Evolutionary conservation across 2,888 invertebrate genomes (phyloP).

Genomic region (Diabrotica balteata): DNA sequence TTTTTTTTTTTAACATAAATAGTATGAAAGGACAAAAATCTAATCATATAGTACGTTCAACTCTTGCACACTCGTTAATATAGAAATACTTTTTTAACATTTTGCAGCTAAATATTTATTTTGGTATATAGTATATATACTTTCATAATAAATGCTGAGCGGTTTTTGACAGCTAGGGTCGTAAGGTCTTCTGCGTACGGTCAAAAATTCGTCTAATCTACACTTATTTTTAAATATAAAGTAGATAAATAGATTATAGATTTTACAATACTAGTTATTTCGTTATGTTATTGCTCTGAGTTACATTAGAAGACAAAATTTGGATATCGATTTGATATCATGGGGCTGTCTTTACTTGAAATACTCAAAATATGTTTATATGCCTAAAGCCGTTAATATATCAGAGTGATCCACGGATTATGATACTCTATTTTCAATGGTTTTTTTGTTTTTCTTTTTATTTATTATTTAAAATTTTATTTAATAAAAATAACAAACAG

Average conservation of each 20-base stretch:
- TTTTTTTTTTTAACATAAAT: constrained; percentile 51
- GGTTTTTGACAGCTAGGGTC: constrained; percentile 59
- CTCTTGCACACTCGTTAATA: constrained; percentile 56
- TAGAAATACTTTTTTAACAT: constrained; percentile 59
- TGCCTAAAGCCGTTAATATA: no score
- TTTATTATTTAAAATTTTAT: no score
- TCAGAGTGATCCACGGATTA: no score
- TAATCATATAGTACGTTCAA: constrained; percentile 56
- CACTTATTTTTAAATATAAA: constrained; percentile 50
- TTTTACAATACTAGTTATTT: constrained; percentile 57
- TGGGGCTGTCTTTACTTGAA: constrained; percentile 38
- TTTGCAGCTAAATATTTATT: constrained; percentile 56
- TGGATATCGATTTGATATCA: constrained; percentile 49
- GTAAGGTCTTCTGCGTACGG: constrained; percentile 56
- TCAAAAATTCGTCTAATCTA: constrained; percentile 46
- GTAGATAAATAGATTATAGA: constrained; percentile 56
- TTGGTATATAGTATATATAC: constrained; percentile 48
- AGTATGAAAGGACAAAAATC: constrained; percentile 53
- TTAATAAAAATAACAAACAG: no score
- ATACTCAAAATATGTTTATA: not conserved
- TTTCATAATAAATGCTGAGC: constrained; percentile 60
- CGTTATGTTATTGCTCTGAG: constrained; percentile 62
- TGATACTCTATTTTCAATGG: no score
- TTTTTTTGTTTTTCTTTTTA: no score
- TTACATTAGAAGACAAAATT: constrained; percentile 62